Conservation (phyloP, 1,140 invertebrate species). For the Schmidtea mediterranea region DNA sequence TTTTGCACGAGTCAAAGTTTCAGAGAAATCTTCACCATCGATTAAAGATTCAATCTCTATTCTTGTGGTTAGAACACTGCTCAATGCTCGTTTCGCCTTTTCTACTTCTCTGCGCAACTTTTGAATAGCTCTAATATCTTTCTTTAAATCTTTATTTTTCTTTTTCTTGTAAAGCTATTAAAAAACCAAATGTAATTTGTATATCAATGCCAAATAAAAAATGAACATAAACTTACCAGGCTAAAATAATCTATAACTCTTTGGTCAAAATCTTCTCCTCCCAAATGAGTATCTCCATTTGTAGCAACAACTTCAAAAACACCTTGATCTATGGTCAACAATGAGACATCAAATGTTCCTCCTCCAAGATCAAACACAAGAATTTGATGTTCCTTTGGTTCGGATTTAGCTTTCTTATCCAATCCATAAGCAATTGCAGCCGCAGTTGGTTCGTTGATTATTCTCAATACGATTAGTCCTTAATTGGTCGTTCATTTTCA, state of each 20-base stretch:
- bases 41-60: conserved; percentile 98
- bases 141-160: conserved; percentile 4
- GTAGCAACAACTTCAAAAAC: conserved; percentile 67
- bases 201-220: background rate
- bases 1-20: conserved; percentile 85
- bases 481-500: no score
- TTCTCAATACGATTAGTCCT: conserved; percentile 71
- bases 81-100: conserved; percentile 81
- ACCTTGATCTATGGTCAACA: conserved; percentile 93
- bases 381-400: conserved; percentile 71
- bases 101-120: conserved; percentile 85
- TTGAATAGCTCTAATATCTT: conserved; percentile 42
- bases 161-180: conserved; percentile 3
- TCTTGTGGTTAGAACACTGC: conserved; percentile 71
- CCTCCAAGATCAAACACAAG: no score
- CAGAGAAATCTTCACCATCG: conserved; percentile 93
- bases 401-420: conserved; percentile 30
- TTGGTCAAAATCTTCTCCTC: conserved; percentile 96
- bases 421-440: conserved; percentile 31
- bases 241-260: conserved; percentile 94
- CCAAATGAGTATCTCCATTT: no score
- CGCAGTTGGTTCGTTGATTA: conserved; percentile 89
- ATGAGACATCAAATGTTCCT: conserved; percentile 95
- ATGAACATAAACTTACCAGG: conserved; percentile 2
- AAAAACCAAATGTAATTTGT: background rate